Percentiles rank a stretch among this genome's conserved stretches.
Evolutionary conservation across 1,140 invertebrate genomes (phyloP).

Genomic region (Archivesica marissinica): DNA sequence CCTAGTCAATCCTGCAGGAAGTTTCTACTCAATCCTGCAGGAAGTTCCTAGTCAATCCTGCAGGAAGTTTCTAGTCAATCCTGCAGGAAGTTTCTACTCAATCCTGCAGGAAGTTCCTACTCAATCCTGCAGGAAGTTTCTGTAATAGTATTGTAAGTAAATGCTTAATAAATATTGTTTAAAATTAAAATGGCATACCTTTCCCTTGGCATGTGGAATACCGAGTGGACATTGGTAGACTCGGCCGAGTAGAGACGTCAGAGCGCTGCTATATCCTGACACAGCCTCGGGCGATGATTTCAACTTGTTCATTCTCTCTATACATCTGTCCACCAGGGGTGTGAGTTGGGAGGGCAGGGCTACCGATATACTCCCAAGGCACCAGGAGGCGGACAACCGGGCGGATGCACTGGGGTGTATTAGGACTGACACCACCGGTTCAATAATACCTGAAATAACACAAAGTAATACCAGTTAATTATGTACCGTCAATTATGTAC

Average conservation of each 20-base stretch:
- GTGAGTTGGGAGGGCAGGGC: conserved; percentile 97
- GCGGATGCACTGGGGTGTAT: conserved; percentile 97
- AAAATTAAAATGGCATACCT: conserved; percentile 86
- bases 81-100: too few species aligned
- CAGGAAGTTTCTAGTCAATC: too few species aligned
- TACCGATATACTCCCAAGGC: conserved; percentile 94
- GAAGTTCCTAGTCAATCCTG: too few species aligned
- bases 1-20: too few species aligned
- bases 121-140: too few species aligned
- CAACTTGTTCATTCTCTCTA: conserved; percentile 85
- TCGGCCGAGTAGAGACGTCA: conserved; percentile 96
- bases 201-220: conserved; percentile 97
- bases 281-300: conserved; percentile 97
- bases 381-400: conserved; percentile 96
- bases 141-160: too few species aligned
- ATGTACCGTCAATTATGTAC: too few species aligned
- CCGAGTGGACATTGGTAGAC: conserved; percentile 96
- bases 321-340: conserved; percentile 92
- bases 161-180: too few species aligned
- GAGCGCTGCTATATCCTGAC: conserved; percentile 95
- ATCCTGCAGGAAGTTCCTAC: too few species aligned
- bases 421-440: conserved; percentile 91
- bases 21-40: too few species aligned
- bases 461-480: too few species aligned
- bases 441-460: conserved; percentile 86